A percentile compares a stretch with the other conserved stretches of the same genome.
phyloP scores from a whole-genome alignment of 1,140 invertebrate genomes.

The Steinernema khuongi region DNA sequence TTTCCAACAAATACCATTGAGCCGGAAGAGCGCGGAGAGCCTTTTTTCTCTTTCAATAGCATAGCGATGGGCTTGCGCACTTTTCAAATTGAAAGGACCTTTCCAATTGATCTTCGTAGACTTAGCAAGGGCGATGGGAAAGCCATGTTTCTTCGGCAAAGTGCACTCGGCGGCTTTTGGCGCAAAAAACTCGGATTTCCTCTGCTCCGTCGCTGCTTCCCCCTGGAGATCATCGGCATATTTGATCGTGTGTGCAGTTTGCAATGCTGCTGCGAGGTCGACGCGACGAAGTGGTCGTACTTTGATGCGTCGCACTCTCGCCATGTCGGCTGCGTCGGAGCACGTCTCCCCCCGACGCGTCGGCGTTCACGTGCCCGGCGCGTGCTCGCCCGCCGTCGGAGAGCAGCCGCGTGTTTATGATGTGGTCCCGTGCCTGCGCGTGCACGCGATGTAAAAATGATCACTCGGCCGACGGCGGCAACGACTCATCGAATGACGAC shows the following conservation, averaged over 20 bases:
- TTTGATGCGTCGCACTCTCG: neutral
- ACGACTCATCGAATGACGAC: slow-evolving; percentile 6
- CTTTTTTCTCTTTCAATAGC: no score
- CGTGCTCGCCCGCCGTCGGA: no score
- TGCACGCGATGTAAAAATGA: slow-evolving; percentile 13
- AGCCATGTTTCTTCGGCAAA: neutral
- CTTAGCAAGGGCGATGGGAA: neutral
- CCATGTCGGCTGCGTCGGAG: neutral
- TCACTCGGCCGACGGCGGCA: neutral
- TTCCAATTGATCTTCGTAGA: no score
- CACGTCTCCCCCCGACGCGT: neutral
- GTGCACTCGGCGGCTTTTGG: neutral
- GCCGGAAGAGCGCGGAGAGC: no score
- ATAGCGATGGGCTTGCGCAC: no score
- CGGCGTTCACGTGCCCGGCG: no score
- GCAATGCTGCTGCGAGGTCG: neutral
- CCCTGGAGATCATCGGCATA: neutral
- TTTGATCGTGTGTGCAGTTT: neutral
- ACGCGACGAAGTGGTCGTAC: neutral
- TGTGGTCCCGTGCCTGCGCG: slow-evolving; percentile 12
- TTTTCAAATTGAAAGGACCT: no score
- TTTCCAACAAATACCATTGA: no score
- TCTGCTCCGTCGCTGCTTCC: no score
- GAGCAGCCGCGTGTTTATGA: slow-evolving; percentile 13
- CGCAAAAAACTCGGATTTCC: no score